Conservation (phyloP, 2,113 vertebrate genomes). For the Embiotoca jacksoni region DNA sequence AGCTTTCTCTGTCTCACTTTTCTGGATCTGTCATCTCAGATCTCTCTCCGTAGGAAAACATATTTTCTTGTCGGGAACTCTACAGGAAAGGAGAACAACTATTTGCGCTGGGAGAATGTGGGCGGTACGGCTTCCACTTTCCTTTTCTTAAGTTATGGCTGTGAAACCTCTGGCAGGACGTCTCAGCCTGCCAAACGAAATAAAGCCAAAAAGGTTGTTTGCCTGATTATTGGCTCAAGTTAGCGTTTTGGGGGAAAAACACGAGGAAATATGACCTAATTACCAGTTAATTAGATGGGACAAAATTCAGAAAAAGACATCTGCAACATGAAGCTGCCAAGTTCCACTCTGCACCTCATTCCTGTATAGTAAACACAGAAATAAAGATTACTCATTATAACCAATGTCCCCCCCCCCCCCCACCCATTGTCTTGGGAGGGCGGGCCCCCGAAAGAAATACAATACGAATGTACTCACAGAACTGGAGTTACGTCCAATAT, state of each 20-base stretch:
- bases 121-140: background rate
- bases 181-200: background rate
- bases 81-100: background rate
- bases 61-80: background rate
- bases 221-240: background rate
- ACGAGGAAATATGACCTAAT: no score
- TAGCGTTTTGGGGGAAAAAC: background rate
- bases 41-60: background rate
- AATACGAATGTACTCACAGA: no score
- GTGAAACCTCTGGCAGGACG: background rate
- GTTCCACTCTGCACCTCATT: no score
- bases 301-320: no score
- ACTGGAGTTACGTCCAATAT: no score
- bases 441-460: no score
- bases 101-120: background rate
- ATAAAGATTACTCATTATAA: no score
- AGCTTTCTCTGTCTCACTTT: background rate
- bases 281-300: no score
- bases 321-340: no score
- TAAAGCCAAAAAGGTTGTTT: background rate
- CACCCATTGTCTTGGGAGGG: no score
- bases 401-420: no score
- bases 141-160: slow-evolving; percentile 4
- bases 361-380: no score
- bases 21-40: background rate